phyloP scores from a whole-genome alignment of 2,797 vertebrate species.

The Hipposideros larvatus region DNA sequence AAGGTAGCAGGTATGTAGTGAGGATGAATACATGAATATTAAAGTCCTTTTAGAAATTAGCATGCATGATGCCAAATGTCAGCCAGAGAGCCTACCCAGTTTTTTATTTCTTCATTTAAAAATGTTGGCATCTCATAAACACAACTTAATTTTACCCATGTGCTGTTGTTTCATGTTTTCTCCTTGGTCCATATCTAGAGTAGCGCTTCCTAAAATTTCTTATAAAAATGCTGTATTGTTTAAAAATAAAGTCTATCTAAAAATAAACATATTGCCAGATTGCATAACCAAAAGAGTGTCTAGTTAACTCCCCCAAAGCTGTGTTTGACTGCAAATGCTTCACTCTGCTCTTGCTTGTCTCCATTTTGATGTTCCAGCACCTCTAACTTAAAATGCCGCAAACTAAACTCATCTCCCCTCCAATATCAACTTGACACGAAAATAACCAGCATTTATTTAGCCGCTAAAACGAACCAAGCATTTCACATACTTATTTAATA shows the following conservation, averaged over 20 bases:
- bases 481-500: not conserved
- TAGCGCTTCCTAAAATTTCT: not conserved
- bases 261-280: not conserved
- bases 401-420: not conserved
- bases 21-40: not conserved
- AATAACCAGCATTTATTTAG: not conserved
- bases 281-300: not conserved
- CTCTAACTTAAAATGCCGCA: not conserved
- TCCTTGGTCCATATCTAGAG: not conserved
- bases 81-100: not conserved
- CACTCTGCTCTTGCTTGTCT: not conserved
- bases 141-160: not conserved
- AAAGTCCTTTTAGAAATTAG: not conserved
- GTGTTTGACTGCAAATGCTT: not conserved
- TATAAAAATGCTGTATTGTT: not conserved
- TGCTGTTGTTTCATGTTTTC: not conserved
- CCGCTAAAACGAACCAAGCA: not conserved
- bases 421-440: not conserved
- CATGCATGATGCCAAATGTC: not conserved
- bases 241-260: not conserved
- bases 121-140: not conserved
- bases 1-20: not conserved
- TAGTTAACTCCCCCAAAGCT: not conserved
- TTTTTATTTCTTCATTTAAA: conserved; percentile 5
- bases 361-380: not conserved